Conservation (phyloP, 2,888 invertebrate species). For the Perithous albicinctus region DNA sequence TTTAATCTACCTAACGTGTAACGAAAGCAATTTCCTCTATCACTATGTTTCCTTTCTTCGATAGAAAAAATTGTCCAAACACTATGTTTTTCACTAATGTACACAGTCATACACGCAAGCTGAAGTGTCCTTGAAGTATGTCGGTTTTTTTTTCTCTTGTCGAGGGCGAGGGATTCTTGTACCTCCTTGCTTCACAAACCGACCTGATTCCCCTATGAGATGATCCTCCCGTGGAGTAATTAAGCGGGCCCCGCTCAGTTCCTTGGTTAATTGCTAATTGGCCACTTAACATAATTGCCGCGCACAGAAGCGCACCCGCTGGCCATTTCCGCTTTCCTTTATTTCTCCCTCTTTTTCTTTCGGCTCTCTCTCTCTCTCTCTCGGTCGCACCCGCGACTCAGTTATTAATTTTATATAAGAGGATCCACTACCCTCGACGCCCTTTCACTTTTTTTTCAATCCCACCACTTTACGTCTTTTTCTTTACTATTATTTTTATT, state of each 20-base stretch:
- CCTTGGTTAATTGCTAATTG: conserved; percentile 82
- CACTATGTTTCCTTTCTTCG: not conserved
- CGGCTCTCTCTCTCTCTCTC: conserved; percentile 3
- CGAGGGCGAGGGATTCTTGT: conserved; percentile 45
- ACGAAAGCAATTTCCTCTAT: conserved; percentile 33
- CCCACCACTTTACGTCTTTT: not conserved
- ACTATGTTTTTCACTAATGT: conserved; percentile 30
- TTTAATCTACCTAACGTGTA: conserved; percentile 33
- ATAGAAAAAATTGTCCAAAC: conserved; percentile 36
- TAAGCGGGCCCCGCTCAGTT: conserved; percentile 78
- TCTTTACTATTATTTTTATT: conserved; percentile 7
- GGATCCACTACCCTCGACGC: conserved; percentile 9
- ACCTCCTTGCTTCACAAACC: conserved; percentile 51
- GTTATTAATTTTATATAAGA: conserved; percentile 66
- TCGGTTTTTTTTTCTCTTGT: not conserved
- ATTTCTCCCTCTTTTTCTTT: conserved; percentile 67
- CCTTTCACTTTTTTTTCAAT: conserved; percentile 60
- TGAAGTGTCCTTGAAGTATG: conserved; percentile 45
- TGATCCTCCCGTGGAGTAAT: conserved; percentile 73
- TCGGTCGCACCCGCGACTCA: conserved; percentile 18
- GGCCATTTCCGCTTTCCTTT: conserved; percentile 82
- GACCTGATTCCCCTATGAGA: conserved; percentile 53
- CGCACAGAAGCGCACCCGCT: conserved; percentile 77
- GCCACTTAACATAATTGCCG: conserved; percentile 82
- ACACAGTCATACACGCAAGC: conserved; percentile 23